Percentiles rank a stretch among this genome's conserved stretches.
Conservation (phyloP, 2,888 invertebrate species). For the Sphecodes monilicornis region DNA sequence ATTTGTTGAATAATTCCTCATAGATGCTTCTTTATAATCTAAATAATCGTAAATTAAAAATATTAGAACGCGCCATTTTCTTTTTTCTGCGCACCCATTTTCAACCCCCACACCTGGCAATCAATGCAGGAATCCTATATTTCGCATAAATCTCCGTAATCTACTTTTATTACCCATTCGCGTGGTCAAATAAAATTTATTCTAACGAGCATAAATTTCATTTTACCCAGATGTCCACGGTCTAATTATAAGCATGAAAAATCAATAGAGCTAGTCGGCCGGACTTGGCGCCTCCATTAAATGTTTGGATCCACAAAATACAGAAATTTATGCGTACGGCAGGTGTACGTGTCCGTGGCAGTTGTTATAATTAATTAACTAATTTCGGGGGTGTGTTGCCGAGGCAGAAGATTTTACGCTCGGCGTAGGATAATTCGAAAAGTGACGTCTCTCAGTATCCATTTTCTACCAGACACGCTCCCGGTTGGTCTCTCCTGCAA, state of each 20-base stretch:
- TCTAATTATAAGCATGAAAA: neutral
- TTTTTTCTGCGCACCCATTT: too few relatives aligned
- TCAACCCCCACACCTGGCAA: too few relatives aligned
- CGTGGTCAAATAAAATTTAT: neutral
- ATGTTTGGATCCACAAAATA: neutral
- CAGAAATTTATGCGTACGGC: neutral
- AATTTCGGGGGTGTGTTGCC: neutral
- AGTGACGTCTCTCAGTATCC: constrained; percentile 26
- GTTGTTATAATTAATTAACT: neutral
- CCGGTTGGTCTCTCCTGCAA: constrained; percentile 18
- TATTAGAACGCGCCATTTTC: too few relatives aligned
- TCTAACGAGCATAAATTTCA: neutral
- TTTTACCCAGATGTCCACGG: neutral
- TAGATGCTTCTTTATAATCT: too few relatives aligned
- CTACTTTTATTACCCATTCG: neutral
- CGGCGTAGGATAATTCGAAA: constrained; percentile 36
- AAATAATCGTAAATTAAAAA: too few relatives aligned
- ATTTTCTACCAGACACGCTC: constrained; percentile 40
- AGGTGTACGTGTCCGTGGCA: neutral
- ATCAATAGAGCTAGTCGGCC: neutral
- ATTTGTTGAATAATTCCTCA: too few relatives aligned
- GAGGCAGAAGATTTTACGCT: neutral
- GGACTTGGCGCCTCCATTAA: neutral
- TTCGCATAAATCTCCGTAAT: neutral
- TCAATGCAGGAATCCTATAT: too few relatives aligned